Evolutionary conservation across 2,888 invertebrate species (phyloP), one percentile per base, ranked within the genome.

Genomic region (Lymantria monacha): DNA sequence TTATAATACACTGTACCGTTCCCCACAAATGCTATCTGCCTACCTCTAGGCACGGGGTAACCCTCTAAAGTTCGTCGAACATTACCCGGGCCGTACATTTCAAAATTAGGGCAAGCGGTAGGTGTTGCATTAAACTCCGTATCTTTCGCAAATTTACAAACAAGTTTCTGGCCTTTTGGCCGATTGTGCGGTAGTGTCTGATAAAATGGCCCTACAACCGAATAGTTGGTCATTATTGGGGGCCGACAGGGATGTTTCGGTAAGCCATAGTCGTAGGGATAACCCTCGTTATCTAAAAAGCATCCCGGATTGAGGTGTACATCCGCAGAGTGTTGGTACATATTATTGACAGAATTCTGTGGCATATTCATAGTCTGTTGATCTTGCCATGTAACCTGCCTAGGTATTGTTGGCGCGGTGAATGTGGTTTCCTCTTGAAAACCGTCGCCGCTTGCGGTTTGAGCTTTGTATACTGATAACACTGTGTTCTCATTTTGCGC

Each of bases 21-120:
- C 10, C 89, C 90, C 0, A 88, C 86, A 57, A 87, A 86, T 11
- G 91, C 91, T 48, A 92, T 91, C 63, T 88, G 91, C 49, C 92
- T 85, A 67, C 87, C 90, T 40, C 87, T 82, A 51, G 93, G 92
- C 47, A 93, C 93, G 0, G 96, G 96, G 79, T 96, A 96, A 9
- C 96, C 96, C 65, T 96, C 96, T 49, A 95, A 94, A 5, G 96
- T 96, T 74, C 96, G 95, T 60, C 96, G 93, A 46, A 95, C 93
- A 75, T 94, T 93, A 42, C 87, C 80, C 47, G 90, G 85, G 59
- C 81, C 85, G 60, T 87, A 88, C 59, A 81, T 77, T 66, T 91
- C 91, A 55, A 85, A 87, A 79, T 85, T 88, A 58, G 82, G 76
- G 64, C 88, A 88, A 48, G 81, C 66, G 37, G 83, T 79, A 37